Percentiles rank a stretch among this genome's conserved stretches.
These are phyloP conservation scores for Solenodon paradoxus DNA, from an alignment of 2,113 vertebrate genomes.

Conservation along the genomic window DNA sequence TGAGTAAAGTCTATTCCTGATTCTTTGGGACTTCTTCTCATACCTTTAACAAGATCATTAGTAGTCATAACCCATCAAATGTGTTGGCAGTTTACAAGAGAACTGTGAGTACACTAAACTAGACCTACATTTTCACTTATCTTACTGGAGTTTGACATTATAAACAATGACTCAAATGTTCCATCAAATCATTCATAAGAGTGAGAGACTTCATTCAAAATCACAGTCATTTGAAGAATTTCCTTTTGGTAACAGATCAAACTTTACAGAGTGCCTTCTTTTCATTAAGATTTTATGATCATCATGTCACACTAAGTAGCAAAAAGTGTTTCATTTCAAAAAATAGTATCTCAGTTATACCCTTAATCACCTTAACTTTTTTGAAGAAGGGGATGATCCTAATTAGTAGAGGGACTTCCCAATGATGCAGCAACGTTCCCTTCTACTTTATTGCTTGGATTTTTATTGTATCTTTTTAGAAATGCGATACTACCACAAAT, in stretches of 20 bases:
- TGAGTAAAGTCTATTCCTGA: neutral
- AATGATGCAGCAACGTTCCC: neutral
- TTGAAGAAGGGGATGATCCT: neutral
- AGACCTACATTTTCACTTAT: neutral
- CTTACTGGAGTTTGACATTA: neutral
- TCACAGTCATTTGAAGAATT: neutral
- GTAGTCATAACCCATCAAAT: neutral
- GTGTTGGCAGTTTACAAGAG: neutral
- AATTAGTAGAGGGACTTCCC: slow-evolving; percentile 31
- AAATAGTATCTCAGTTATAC: neutral
- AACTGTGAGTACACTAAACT: neutral
- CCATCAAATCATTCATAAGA: neutral
- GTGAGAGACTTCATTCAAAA: slow-evolving; percentile 11
- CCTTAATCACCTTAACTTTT: neutral
- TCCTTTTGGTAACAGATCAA: neutral
- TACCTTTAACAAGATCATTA: slow-evolving; percentile 3
- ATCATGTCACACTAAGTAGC: neutral
- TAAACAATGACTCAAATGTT: neutral
- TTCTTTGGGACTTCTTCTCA: neutral
- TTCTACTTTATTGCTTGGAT: neutral
- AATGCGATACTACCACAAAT: neutral
- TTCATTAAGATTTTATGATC: neutral
- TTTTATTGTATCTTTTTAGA: slow-evolving; percentile 14
- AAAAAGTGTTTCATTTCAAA: neutral
- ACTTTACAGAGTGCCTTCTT: neutral